phyloP scores from a whole-genome alignment of 2,888 invertebrate species.

The Lumbricus terrestris region DNA sequence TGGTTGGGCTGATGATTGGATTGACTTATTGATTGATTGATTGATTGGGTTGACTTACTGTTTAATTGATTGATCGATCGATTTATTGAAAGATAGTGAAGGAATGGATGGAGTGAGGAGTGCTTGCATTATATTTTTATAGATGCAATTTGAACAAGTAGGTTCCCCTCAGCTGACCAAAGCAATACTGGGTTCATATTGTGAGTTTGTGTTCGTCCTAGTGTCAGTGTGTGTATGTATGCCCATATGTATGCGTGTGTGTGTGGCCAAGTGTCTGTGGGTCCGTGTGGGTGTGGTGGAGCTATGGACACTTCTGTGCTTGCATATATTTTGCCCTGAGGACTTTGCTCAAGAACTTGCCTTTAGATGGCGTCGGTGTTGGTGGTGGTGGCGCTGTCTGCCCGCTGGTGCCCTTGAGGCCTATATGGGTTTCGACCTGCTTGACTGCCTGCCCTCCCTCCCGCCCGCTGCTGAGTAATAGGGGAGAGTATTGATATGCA shows the following conservation, averaged over 20 bases:
- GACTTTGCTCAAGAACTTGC: not conserved
- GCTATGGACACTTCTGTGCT: not conserved
- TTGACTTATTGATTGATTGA: not conserved
- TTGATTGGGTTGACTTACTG: not conserved
- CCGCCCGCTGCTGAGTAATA: not conserved
- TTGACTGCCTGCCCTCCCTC: constrained; percentile 3
- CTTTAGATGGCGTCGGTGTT: not conserved
- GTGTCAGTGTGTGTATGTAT: too few species aligned
- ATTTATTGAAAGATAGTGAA: not conserved
- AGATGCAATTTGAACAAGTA: not conserved
- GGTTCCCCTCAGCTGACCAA: not conserved
- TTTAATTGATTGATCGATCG: too few species aligned
- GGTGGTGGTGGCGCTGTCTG: not conserved
- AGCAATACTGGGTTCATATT: not conserved
- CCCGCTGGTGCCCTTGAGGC: not conserved
- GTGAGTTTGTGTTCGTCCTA: not conserved
- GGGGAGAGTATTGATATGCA: not conserved
- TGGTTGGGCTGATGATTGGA: not conserved
- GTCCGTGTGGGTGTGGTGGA: not conserved
- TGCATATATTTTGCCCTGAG: constrained; percentile 3
- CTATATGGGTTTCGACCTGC: not conserved
- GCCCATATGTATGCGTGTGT: too few species aligned
- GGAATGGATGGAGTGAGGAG: not conserved
- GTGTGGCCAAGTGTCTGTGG: not conserved
- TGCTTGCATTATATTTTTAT: not conserved